phyloP scores from a whole-genome alignment of 2,113 vertebrate genomes.

The Patagioenas fasciata region DNA sequence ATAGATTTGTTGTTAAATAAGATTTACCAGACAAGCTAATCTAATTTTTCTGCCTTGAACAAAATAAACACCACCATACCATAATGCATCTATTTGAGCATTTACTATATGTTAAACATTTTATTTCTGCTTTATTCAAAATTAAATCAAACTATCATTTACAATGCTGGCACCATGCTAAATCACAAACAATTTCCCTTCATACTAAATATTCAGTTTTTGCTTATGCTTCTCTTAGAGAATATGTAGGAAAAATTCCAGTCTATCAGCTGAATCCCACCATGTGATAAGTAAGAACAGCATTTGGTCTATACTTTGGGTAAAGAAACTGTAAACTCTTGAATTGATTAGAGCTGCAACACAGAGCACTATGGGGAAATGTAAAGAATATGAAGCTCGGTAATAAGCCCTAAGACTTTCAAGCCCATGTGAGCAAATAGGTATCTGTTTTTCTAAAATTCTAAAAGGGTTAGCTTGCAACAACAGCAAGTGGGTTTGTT shows the following conservation, averaged over 20 bases:
- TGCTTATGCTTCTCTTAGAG: neutral
- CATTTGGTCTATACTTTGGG: neutral
- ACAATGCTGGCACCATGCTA: neutral
- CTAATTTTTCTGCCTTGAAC: neutral
- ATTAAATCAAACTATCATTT: neutral
- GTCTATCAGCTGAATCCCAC: neutral
- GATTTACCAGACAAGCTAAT: neutral
- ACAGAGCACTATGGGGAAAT: neutral
- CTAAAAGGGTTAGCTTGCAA: neutral
- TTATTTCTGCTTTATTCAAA: neutral
- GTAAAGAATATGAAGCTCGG: neutral
- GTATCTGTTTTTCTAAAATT: neutral
- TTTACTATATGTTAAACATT: neutral
- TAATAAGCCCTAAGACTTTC: neutral
- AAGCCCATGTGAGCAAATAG: neutral
- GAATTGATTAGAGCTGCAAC: neutral
- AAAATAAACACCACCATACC: neutral
- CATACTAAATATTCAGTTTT: neutral
- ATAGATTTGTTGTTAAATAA: neutral
- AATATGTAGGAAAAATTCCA: neutral
- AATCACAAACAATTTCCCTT: neutral
- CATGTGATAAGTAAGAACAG: neutral
- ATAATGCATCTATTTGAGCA: neutral
- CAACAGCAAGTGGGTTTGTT: neutral
- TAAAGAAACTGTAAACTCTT: neutral